Base-by-base conservation (phyloP, 2,113 vertebrate species). In the Petrocephalus microphthalmus region DNA sequence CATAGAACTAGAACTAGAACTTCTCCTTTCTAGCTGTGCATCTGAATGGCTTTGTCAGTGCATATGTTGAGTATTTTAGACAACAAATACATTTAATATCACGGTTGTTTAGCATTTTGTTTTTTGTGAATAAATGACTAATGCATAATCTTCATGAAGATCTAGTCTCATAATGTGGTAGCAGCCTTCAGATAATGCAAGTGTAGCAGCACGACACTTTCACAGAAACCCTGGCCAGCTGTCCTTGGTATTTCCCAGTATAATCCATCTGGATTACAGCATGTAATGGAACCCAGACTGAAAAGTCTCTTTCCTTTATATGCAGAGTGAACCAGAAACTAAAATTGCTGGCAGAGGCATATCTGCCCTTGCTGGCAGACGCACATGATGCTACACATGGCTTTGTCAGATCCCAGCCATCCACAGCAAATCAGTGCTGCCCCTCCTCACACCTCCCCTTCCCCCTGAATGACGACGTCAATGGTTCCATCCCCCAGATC, bases 231-330 rank as follows among this genome's bases (percentile, higher is more conserved):
- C 84, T 19, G 15, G 49, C 52, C 91, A 91, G 91, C 89, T 91
- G 91, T 89, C 83, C 51, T 51, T 42, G 33, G 87, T 81, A 87
- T 88, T 57, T 60, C 25, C 7, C 57, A 49, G 78, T 57, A 60
- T 91, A 91, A 93, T 92, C 91, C 87, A 51, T 33, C 42, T 52
- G 90, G 89, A 88, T 90, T 92, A 91, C 88, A 88, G 88, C 49
- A 56, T 37, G 47, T 88, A 88, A 64, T 33, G 29, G 67, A 88
- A 74, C 64, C 87, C 45, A 87, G 87, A 52, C n/a, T 25, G 20
- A 88, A n/a, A 8, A 82, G 37, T 51, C 78, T 47, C n/a, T 2
- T 51, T 88, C 81, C 84, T 56, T 86, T 8, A 42, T 25, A 78
- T 78, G 74, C 37, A 45, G 33, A 81, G 37, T 81, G 74, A 19